phyloP scores from a whole-genome alignment of 2,888 invertebrate species.

The Pandemis cinnamomeana region DNA sequence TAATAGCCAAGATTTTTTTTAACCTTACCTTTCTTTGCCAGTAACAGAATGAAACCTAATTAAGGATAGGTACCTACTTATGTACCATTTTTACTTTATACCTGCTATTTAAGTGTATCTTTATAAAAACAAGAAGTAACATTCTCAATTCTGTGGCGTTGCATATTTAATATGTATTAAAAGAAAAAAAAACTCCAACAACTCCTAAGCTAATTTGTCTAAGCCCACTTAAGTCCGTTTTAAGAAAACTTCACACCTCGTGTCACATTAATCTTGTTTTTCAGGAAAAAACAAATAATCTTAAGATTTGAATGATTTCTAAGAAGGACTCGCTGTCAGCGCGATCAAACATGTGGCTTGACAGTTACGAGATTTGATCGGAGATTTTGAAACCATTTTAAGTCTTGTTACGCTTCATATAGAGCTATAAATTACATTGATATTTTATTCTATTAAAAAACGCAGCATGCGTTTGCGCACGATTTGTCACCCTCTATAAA shows the following conservation, averaged over 20 bases:
- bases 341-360: slow-evolving; percentile 44
- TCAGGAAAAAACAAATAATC: slow-evolving; percentile 62
- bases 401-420: slow-evolving; percentile 8
- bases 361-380: slow-evolving; percentile 51
- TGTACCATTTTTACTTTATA: too few relatives aligned
- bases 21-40: too few relatives aligned
- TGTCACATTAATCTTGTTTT: slow-evolving; percentile 68
- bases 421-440: slow-evolving; percentile 44
- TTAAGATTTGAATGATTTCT: slow-evolving; percentile 59
- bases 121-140: too few relatives aligned
- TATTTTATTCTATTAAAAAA: slow-evolving; percentile 32
- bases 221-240: slow-evolving; percentile 49
- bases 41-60: too few relatives aligned
- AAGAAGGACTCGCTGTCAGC: slow-evolving; percentile 62
- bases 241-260: slow-evolving; percentile 70
- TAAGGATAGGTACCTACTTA: too few relatives aligned
- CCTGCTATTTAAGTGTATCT: too few relatives aligned
- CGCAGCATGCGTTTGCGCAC: slow-evolving; percentile 49
- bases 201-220: slow-evolving; percentile 42
- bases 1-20: too few relatives aligned
- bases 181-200: background rate
- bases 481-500: slow-evolving; percentile 60
- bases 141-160: background rate
- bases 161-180: background rate
- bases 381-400: slow-evolving; percentile 25